phyloP scores from a whole-genome alignment of 2,888 invertebrate species.

The Drosophila affinis region DNA sequence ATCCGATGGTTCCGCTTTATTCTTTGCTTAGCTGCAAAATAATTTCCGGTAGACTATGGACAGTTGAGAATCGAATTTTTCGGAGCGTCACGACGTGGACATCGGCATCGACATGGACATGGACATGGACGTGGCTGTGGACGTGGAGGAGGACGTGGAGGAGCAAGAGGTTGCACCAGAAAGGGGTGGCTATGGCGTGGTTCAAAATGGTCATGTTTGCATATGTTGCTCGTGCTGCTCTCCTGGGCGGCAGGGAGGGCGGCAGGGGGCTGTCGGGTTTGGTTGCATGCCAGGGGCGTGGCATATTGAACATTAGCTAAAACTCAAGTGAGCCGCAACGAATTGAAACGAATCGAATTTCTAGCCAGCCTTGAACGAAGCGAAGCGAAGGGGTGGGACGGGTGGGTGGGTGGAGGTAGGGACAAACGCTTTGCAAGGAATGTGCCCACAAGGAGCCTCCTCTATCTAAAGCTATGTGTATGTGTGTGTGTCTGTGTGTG shows the following conservation, averaged over 20 bases:
- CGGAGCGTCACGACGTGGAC: conserved; percentile 41
- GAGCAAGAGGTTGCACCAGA: conserved; percentile 20
- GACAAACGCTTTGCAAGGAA: conserved; percentile 17
- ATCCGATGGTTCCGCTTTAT: conserved; percentile 17
- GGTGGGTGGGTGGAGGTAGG: neutral
- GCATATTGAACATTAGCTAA: conserved; percentile 76
- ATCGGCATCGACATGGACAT: conserved; percentile 5
- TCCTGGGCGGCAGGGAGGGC: too few species aligned
- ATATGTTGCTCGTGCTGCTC: conserved; percentile 57
- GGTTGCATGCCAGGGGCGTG: conserved; percentile 54
- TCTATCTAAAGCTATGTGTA: neutral
- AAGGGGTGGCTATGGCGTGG: neutral
- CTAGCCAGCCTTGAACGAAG: conserved; percentile 39
- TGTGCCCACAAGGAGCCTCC: conserved; percentile 24
- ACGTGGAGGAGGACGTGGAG: too few species aligned
- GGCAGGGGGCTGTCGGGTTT: neutral
- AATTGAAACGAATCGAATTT: conserved; percentile 71
- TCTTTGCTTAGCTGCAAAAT: conserved; percentile 60
- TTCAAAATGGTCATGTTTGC: conserved; percentile 70
- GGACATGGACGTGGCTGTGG: conserved; percentile 2
- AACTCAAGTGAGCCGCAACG: conserved; percentile 76
- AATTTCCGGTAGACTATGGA: conserved; percentile 69
- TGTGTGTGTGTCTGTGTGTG: conserved; percentile 11
- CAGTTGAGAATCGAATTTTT: conserved; percentile 41
- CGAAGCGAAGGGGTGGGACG: neutral